Evolutionary conservation across 2,797 vertebrate genomes (phyloP).

Genomic region (Eptatretus atami): DNA sequence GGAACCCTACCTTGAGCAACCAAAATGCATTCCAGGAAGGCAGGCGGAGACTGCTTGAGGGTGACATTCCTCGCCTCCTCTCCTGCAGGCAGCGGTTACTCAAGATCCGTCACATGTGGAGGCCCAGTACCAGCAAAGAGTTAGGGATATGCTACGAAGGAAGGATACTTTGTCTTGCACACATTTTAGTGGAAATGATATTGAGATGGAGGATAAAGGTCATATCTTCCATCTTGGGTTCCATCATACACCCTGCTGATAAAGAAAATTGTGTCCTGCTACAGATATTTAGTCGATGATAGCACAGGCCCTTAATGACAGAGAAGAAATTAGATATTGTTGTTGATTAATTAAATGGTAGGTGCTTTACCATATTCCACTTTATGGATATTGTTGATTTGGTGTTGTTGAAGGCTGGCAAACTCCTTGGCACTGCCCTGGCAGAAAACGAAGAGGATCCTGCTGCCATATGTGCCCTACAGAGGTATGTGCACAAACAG

Average conservation of each 20-base stretch:
- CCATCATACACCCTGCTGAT: no score
- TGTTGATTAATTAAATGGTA: no score
- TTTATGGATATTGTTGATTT: slow-evolving; percentile 7
- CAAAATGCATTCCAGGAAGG: slow-evolving; percentile 80
- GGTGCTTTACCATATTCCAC: no score
- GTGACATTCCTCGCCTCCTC: slow-evolving; percentile 53
- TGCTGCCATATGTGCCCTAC: slow-evolving; percentile 83
- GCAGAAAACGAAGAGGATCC: slow-evolving; percentile 97
- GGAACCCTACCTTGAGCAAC: slow-evolving; percentile 90
- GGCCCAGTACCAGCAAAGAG: slow-evolving; percentile 13
- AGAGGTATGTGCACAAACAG: slow-evolving; percentile 29
- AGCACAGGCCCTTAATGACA: no score
- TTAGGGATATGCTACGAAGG: no score
- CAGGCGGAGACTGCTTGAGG: slow-evolving; percentile 50
- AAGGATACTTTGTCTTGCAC: no score
- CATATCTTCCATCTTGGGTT: no score
- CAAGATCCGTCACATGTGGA: slow-evolving; percentile 85
- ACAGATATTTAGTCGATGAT: no score
- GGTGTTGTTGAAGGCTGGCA: slow-evolving; percentile 47
- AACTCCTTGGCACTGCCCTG: slow-evolving; percentile 75
- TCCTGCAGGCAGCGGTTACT: slow-evolving; percentile 63
- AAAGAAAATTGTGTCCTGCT: no score
- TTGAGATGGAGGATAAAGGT: no score
- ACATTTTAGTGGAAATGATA: no score
- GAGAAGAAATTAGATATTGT: no score